Evolutionary conservation across 2,113 vertebrate species (phyloP), one percentile per base, ranked within the genome.

Genomic region (Callocephalon fimbriatum): DNA sequence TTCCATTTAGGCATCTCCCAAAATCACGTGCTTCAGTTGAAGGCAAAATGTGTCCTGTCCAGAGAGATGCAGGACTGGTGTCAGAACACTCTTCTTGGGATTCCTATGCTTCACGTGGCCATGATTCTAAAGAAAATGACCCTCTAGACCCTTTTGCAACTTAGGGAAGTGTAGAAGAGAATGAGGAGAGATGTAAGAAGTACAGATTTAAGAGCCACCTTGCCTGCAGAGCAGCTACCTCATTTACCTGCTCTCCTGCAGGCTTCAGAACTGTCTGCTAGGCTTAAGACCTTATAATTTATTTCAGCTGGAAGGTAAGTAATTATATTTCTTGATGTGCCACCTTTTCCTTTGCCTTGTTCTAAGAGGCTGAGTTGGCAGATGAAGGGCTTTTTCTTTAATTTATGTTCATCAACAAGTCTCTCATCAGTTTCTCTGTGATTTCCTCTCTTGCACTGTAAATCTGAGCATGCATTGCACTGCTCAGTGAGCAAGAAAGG

Each of bases 261-360:
- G 83, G 73, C 70, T 82, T 95, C 76, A 68, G 66, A 86, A 29
- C 91, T 95, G 56, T 84, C 86, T 89, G 59, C 75, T 63, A 42
- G 35, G 35, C 7, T 78, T 86, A 84, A 63, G 78, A 91, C 38
- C n/a, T 89, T 92, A 26, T 84, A 92, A 97, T 92, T 95, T 95
- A 97, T 95, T 95, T 91, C 79, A 84, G 26, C 70, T 91, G 56
- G 72, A 89, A 87, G 94, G 92, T 77, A 95, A 92, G 79, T 91
- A 93, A 87, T 92, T 87, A 37, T 72, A 72, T 86, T 95, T 92
- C 82, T 86, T 0, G 0, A 44, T 13, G 4, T 86, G 83, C 61
- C 68, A 53, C 79, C 88, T 90, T 88, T 90, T 93, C 68, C 78
- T 88, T 92, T 0, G 12, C 73, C 73, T 89, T 88, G 53, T 92